Evolutionary conservation across 2,888 invertebrate species (phyloP).

Genomic region (Dendrolimus houi): DNA sequence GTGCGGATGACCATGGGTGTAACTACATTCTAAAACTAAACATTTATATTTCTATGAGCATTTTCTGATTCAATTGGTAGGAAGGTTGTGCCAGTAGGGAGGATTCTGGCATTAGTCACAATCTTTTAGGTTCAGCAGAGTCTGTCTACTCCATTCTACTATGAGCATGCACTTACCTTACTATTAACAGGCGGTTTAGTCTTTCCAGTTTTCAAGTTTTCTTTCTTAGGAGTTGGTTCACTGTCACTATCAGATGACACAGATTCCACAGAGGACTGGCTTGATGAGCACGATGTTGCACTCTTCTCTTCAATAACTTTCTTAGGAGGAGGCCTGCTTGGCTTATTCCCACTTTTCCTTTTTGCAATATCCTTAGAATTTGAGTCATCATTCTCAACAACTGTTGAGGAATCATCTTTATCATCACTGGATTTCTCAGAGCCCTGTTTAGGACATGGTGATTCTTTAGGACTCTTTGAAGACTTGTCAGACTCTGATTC

Average conservation of each 20-base stretch:
- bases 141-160: no score
- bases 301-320: constrained; percentile 55
- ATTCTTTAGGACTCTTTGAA: constrained; percentile 42
- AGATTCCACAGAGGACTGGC: constrained; percentile 63
- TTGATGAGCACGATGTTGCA: constrained; percentile 61
- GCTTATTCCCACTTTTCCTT: constrained; percentile 45
- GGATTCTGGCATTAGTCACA: no score
- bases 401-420: constrained; percentile 37
- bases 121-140: no score
- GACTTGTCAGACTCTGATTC: constrained; percentile 58
- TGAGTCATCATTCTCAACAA: constrained; percentile 47
- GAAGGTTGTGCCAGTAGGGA: no score
- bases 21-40: no score
- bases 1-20: no score
- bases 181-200: constrained; percentile 37
- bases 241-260: constrained; percentile 64
- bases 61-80: no score
- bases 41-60: no score
- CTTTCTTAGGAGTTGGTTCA: constrained; percentile 51
- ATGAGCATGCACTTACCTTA: neutral
- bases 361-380: constrained; percentile 48
- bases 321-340: constrained; percentile 60
- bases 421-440: constrained; percentile 59
- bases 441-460: constrained; percentile 43
- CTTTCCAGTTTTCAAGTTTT: constrained; percentile 46